A percentile compares a stretch with the other conserved stretches of the same genome.
Evolutionary conservation across 2,113 vertebrate species (phyloP).

Genomic region (Lagopus leucura): DNA sequence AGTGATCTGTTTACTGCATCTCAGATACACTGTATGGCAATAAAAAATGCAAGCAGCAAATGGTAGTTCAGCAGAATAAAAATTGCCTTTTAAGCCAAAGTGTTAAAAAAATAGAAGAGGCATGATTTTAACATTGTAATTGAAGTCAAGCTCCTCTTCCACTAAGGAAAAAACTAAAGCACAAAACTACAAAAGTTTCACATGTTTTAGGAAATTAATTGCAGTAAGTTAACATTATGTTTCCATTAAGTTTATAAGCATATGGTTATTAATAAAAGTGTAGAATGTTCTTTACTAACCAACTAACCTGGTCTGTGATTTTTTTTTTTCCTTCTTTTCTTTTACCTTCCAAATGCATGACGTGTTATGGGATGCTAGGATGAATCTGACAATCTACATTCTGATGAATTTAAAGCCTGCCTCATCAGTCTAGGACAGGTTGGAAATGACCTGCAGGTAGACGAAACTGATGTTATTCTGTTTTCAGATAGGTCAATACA

Average conservation of each 20-base stretch:
- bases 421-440: conserved; percentile 77
- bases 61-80: background rate
- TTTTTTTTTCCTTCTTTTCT: conserved; percentile 26
- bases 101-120: background rate
- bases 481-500: background rate
- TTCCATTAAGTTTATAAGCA: background rate
- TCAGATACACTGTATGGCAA: background rate
- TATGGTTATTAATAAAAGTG: background rate
- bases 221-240: background rate
- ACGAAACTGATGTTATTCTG: conserved; percentile 7
- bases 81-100: background rate
- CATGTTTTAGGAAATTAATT: background rate
- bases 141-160: background rate
- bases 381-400: conserved; percentile 63
- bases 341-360: conserved; percentile 52
- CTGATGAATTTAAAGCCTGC: conserved; percentile 76
- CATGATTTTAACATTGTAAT: background rate
- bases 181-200: background rate
- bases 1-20: background rate
- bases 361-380: conserved; percentile 56
- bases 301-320: conserved; percentile 35
- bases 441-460: conserved; percentile 75
- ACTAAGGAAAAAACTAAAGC: background rate
- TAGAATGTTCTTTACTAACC: conserved; percentile 35
- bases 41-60: background rate